phyloP scores from a whole-genome alignment of 2,113 vertebrate genomes.

The Pedetes capensis region DNA sequence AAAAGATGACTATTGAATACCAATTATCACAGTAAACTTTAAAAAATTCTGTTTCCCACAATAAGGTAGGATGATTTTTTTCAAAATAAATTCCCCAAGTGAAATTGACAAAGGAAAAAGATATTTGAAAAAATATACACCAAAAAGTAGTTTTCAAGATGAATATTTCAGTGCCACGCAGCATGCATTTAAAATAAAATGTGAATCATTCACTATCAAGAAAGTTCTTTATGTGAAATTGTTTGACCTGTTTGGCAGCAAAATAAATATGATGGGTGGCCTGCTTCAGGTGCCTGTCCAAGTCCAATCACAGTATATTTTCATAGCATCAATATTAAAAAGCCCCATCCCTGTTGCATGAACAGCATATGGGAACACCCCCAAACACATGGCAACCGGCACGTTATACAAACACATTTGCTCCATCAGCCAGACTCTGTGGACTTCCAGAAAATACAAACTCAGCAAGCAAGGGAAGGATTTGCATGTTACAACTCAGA shows the following conservation, averaged over 20 bases:
- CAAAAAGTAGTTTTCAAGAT: constrained; percentile 41
- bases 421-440: constrained; percentile 64
- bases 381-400: constrained; percentile 79
- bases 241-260: constrained; percentile 77
- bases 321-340: constrained; percentile 78
- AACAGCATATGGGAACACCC: constrained; percentile 74
- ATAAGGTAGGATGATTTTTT: neutral
- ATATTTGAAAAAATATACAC: neutral
- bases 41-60: neutral
- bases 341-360: constrained; percentile 74
- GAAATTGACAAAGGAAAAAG: neutral
- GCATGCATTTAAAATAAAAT: constrained; percentile 61
- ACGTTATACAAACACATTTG: constrained; percentile 71
- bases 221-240: constrained; percentile 67
- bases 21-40: neutral
- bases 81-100: neutral
- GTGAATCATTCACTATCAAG: constrained; percentile 62
- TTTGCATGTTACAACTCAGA: constrained; percentile 67
- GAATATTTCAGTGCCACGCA: constrained; percentile 46
- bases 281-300: constrained; percentile 79
- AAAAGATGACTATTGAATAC: neutral
- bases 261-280: constrained; percentile 83
- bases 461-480: constrained; percentile 55
- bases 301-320: constrained; percentile 77
- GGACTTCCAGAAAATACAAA: constrained; percentile 71